Percentiles rank a stretch among this genome's conserved stretches.
phyloP scores from a whole-genome alignment of 92 coral and sea anemone genomes.

The Metridium senile region DNA sequence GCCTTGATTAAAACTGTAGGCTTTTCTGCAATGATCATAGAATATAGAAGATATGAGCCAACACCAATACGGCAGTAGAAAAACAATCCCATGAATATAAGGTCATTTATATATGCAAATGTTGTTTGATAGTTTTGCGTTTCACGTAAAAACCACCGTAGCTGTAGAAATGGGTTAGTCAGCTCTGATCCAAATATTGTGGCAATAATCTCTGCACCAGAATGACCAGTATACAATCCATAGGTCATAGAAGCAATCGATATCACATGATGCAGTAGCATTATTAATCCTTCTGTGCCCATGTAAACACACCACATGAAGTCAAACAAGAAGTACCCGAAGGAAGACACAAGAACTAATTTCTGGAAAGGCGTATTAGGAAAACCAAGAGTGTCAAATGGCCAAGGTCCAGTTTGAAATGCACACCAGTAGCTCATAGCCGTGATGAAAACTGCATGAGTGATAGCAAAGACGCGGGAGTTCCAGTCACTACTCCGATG shows the following conservation, averaged over 20 bases:
- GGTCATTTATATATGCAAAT: constrained; percentile 81
- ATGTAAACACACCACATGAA: constrained; percentile 85
- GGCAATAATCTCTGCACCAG: constrained; percentile 90
- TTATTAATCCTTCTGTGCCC: constrained; percentile 89
- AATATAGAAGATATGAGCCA: constrained; percentile 69
- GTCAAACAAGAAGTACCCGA: constrained; percentile 91
- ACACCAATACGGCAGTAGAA: constrained; percentile 83
- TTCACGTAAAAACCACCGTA: constrained; percentile 95
- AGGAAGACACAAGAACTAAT: constrained; percentile 66
- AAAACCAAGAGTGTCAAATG: constrained; percentile 80
- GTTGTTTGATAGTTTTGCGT: constrained; percentile 68
- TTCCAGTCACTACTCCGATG: constrained; percentile 82
- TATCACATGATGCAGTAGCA: constrained; percentile 81
- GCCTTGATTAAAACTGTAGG: constrained; percentile 69
- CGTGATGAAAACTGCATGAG: constrained; percentile 74
- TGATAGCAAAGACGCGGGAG: constrained; percentile 75
- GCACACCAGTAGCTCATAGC: constrained; percentile 75
- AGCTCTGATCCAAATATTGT: constrained; percentile 91
- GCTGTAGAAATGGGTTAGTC: constrained; percentile 89
- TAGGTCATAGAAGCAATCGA: constrained; percentile 64
- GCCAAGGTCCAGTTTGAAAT: constrained; percentile 92
- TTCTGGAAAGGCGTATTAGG: constrained; percentile 76
- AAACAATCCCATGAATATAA: constrained; percentile 77
- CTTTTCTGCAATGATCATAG: constrained; percentile 55
- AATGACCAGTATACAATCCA: constrained; percentile 55